Conservation (phyloP, 2,797 vertebrate species). For the Melanotaenia pygmaea region DNA sequence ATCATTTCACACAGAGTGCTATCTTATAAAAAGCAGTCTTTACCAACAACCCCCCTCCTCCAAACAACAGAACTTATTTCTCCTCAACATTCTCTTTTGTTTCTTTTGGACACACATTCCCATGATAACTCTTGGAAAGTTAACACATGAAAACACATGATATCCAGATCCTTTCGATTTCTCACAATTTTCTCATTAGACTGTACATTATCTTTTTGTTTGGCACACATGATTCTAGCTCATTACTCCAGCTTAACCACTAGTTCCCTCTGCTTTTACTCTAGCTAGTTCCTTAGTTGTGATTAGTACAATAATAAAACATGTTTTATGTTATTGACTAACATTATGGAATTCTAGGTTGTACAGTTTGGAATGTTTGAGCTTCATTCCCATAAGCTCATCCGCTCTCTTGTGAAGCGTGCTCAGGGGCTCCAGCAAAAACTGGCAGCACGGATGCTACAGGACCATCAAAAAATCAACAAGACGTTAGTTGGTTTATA, state of each 20-base stretch:
- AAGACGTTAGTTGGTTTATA: slow-evolving; percentile 64
- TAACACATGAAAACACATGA: too few relatives aligned
- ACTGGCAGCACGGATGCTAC: slow-evolving; percentile 82
- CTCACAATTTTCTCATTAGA: too few relatives aligned
- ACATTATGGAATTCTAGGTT: slow-evolving; percentile 72
- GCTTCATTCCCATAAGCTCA: slow-evolving; percentile 86
- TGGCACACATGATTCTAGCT: too few relatives aligned
- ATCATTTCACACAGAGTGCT: not conserved
- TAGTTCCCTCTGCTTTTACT: too few relatives aligned
- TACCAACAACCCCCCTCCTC: not conserved
- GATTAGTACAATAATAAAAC: too few relatives aligned
- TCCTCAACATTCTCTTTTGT: too few relatives aligned
- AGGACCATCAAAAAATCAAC: slow-evolving; percentile 83
- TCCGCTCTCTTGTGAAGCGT: slow-evolving; percentile 81
- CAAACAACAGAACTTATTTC: not conserved
- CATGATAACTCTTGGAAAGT: too few relatives aligned
- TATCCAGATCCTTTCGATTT: too few relatives aligned
- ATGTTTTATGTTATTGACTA: not conserved
- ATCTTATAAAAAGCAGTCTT: not conserved
- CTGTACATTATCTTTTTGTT: too few relatives aligned
- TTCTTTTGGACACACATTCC: too few relatives aligned
- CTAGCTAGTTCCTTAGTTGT: too few relatives aligned
- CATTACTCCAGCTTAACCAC: too few relatives aligned
- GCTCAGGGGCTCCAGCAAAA: slow-evolving; percentile 83
- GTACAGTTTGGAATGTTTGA: slow-evolving; percentile 90